Evolutionary conservation across 2,888 invertebrate genomes (phyloP).

Genomic region (Trissolcus brochymenae): DNA sequence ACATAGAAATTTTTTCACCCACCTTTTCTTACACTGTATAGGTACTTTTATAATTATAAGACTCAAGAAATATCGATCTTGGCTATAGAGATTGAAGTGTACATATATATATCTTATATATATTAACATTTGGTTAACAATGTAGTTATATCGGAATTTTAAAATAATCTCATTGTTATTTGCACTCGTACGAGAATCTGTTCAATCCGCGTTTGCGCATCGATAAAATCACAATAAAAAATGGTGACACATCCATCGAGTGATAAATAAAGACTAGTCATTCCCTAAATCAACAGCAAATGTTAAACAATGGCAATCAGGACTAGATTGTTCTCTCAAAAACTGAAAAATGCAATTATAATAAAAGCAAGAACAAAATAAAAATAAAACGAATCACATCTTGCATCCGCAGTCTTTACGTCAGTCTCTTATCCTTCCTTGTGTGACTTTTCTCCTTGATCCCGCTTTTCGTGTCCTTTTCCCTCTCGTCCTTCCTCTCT

Average conservation of each 20-base stretch:
- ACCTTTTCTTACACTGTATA: not conserved
- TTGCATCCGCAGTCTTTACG: constrained; percentile 8
- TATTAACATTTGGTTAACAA: constrained; percentile 41
- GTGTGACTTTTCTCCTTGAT: constrained; percentile 22
- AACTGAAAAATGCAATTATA: not conserved
- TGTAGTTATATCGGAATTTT: constrained; percentile 46
- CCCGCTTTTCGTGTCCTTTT: constrained; percentile 16
- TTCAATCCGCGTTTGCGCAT: too few relatives aligned
- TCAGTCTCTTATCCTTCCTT: constrained; percentile 21
- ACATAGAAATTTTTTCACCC: constrained; percentile 10
- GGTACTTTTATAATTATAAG: constrained; percentile 1
- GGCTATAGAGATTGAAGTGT: constrained; percentile 7
- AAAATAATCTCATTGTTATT: constrained; percentile 19
- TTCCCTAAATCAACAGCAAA: constrained; percentile 1
- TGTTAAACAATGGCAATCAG: too few relatives aligned
- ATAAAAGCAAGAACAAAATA: constrained; percentile 2
- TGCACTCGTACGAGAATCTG: not conserved
- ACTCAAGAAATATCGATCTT: constrained; percentile 15
- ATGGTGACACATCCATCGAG: not conserved
- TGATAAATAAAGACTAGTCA: constrained; percentile 3
- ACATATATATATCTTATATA: constrained; percentile 27
- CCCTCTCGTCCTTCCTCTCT: constrained; percentile 4
- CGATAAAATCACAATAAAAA: constrained; percentile 1
- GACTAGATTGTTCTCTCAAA: not conserved
- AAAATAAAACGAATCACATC: constrained; percentile 1